Base-by-base conservation (phyloP, 2,888 invertebrate species). In the Tetranychus piercei region DNA sequence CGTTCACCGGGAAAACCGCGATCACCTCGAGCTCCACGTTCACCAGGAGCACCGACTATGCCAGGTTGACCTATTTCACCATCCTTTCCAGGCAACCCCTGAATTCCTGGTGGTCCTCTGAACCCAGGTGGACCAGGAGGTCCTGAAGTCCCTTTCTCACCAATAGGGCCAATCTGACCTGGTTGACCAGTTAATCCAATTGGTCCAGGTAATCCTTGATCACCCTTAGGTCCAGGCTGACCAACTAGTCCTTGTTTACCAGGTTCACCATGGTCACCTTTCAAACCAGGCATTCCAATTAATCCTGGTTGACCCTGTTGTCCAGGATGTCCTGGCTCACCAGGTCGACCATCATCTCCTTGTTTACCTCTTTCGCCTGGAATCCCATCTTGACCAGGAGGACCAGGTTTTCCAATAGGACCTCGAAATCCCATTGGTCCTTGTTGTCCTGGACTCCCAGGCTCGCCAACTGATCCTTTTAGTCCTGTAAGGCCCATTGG, bases 391-490 rank as follows among this genome's bases (percentile, higher is more conserved):
- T 85, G 86, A 44, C 93, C 93, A 8, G 91, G 90, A 80, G 91
- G 90, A 1, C 93, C 69, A 1, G 20, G 69, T 69, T 20, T 20
- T 23, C 69, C 93, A 43, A 91, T 90, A 20, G 90, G 84, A 4
- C 91, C 91, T 0, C 89, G 88, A 3, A 89, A 86, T 8, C 82
- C 91, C 0, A 90, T 85, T 1, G 90, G 86, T 0, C 92, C 92
- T 79, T 88, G 86, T 78, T 86, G 83, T 76, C 91, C 91, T 0
- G 89, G 88, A 55, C 15, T 55, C 4, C 92, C 92, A 43, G 89
- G 88, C 77, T 85, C 86, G 45, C 93, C 93, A 9, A 91, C 90
- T 80, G 91, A 90, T 1, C 93, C 93, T 43, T 91, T 90, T n/a
- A 90, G 84, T 5, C 91, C 44, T 2, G 23, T 15, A 67, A n/a